These are phyloP conservation scores for Empis stercorea DNA, from an alignment of 2,888 invertebrate genomes.

Conservation along the genomic window DNA sequence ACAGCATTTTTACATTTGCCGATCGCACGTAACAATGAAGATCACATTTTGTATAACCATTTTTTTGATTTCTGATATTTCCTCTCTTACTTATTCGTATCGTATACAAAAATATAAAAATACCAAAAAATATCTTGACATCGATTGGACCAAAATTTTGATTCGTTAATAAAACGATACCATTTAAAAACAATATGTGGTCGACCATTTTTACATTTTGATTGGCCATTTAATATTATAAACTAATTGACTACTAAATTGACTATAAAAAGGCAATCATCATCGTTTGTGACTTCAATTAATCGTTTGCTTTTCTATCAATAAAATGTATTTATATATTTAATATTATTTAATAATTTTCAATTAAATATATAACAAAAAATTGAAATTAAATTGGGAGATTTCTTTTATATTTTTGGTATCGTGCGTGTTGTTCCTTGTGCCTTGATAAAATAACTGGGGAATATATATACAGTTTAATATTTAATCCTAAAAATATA, in stretches of 20 bases:
- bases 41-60: not conserved
- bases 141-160: not conserved
- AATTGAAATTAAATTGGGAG: not conserved
- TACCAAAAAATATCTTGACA: not conserved
- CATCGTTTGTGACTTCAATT: conserved; percentile 36
- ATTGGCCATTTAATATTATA: conserved; percentile 27
- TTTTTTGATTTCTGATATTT: too few relatives aligned
- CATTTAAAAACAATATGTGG: conserved; percentile 15
- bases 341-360: too few relatives aligned
- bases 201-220: conserved; percentile 27
- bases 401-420: not conserved
- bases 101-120: too few relatives aligned
- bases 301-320: conserved; percentile 23
- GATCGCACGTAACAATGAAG: not conserved
- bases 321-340: not conserved
- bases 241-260: conserved; percentile 28
- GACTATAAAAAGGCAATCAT: conserved; percentile 53
- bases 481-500: too few relatives aligned
- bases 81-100: too few relatives aligned
- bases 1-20: too few relatives aligned
- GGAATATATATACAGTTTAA: too few relatives aligned
- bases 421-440: not conserved
- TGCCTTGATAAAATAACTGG: too few relatives aligned
- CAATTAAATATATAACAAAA: too few relatives aligned
- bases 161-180: not conserved